phyloP scores from a whole-genome alignment of 1,140 invertebrate genomes.

The Campoletis sonorensis region DNA sequence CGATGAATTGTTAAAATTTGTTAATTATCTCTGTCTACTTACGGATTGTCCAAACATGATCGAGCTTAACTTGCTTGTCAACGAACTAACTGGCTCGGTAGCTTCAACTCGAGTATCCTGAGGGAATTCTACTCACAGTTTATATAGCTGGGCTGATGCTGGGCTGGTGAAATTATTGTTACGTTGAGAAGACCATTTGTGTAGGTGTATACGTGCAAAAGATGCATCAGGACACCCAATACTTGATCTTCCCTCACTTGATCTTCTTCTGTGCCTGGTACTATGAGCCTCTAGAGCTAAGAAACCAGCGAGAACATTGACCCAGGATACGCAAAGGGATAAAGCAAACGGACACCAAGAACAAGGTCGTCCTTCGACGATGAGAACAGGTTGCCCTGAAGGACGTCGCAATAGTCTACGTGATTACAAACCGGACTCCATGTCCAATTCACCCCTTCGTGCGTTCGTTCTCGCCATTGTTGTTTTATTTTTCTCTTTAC shows the following conservation, averaged over 20 bases:
- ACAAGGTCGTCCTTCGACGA: constrained; percentile 14
- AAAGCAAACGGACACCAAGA: background rate
- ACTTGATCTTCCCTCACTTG: background rate
- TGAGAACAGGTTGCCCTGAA: constrained; percentile 36
- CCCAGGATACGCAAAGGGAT: background rate
- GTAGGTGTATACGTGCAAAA: background rate
- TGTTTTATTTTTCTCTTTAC: constrained; percentile 12
- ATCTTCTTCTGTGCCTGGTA: background rate
- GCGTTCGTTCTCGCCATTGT: background rate
- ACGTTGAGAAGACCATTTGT: background rate
- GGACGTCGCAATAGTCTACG: constrained; percentile 18
- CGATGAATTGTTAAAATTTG: background rate
- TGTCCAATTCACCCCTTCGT: background rate
- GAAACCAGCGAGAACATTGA: background rate
- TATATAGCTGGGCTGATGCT: constrained; percentile 18
- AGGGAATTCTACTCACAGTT: constrained; percentile 16
- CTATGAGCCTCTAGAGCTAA: background rate
- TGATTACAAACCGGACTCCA: constrained; percentile 25
- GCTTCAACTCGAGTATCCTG: constrained; percentile 22
- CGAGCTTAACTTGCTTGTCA: background rate
- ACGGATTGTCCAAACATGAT: constrained; percentile 33
- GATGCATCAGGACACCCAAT: background rate
- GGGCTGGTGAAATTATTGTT: background rate
- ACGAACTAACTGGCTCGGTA: constrained; percentile 24
- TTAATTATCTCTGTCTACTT: constrained; percentile 1